Evolutionary conservation across 2,797 vertebrate genomes (phyloP), one percentile per base, ranked within the genome.

Genomic region (Enteromius radiatus): DNA sequence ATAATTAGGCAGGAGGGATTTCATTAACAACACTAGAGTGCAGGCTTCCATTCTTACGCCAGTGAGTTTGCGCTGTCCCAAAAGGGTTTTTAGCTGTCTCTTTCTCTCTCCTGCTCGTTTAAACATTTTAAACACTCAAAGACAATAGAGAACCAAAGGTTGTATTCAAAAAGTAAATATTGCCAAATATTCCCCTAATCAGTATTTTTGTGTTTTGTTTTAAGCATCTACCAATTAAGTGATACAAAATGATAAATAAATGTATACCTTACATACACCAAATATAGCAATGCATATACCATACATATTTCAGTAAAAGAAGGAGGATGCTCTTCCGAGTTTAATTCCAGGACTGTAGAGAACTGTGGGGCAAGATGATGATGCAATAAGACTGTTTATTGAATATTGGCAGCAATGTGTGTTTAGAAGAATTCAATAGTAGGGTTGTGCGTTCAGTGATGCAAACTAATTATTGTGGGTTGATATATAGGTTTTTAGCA

Each of bases 1-100:
- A 86, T 95, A 95, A 95, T 95, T 94, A 95, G 92, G 85, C 94
- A 93, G 89, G 89, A 91, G 93, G 93, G 94, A 94, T 91, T 95
- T 93, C 82, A 82, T 87, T 88, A 89, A 91, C 90, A 89, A 85
- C 75, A 52, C 84, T 43, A 70, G 83, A 63, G 83, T 78, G 76
- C 45, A 80, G 69, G 68, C 84, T 88, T 84, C 69, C 76, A 47
- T 71, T 77, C 76, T 74, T 82, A 28, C 47, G 43, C 65, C 75
- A 49, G 77, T 65, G 76, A 17, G 54, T 59, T 76, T 74, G 68
- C 67, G 64, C 82, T 77, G 19, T 81, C 81, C 74, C 81, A 76
- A 31, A 56, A 54, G 68, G 52, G 61, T 70, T 76, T 85, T 54
- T 63, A 63, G 56, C 26, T n/a, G 68, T 76, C 49, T 67, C 31